A percentile compares a stretch with the other conserved stretches of the same genome.
Evolutionary conservation across 2,888 invertebrate genomes (phyloP).

Genomic region (Diloba caeruleocephala): DNA sequence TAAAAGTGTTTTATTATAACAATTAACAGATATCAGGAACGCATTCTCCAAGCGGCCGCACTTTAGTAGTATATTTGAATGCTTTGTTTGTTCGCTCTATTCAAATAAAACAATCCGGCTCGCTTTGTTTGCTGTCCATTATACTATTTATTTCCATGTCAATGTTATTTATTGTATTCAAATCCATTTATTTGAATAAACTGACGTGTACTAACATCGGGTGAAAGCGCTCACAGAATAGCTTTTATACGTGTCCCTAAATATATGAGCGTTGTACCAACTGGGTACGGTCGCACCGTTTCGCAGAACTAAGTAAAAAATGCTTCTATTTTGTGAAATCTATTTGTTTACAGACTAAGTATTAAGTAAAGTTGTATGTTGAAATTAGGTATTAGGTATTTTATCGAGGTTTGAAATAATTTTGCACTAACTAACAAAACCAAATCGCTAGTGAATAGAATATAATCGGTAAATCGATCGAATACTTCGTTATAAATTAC

Average conservation of each 20-base stretch:
- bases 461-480: no score
- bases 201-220: constrained; percentile 3
- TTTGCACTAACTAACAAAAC: no score
- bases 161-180: constrained; percentile 27
- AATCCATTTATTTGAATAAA: constrained; percentile 19
- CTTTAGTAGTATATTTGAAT: not conserved
- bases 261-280: constrained; percentile 12
- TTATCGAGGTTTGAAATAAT: no score
- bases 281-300: constrained; percentile 1
- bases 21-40: no score
- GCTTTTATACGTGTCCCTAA: constrained; percentile 5
- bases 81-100: constrained; percentile 1
- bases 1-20: no score
- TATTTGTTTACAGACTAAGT: not conserved
- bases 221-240: constrained; percentile 17
- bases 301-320: not conserved
- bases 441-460: no score
- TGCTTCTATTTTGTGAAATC: no score
- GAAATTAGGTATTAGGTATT: no score
- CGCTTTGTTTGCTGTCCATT: constrained; percentile 23
- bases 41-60: no score
- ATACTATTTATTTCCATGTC: constrained; percentile 30
- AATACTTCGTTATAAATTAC: no score
- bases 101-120: constrained; percentile 17
- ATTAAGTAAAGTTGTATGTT: not conserved